Evolutionary conservation across 2,113 vertebrate genomes (phyloP).

Genomic region (Lichenostomus cassidix): DNA sequence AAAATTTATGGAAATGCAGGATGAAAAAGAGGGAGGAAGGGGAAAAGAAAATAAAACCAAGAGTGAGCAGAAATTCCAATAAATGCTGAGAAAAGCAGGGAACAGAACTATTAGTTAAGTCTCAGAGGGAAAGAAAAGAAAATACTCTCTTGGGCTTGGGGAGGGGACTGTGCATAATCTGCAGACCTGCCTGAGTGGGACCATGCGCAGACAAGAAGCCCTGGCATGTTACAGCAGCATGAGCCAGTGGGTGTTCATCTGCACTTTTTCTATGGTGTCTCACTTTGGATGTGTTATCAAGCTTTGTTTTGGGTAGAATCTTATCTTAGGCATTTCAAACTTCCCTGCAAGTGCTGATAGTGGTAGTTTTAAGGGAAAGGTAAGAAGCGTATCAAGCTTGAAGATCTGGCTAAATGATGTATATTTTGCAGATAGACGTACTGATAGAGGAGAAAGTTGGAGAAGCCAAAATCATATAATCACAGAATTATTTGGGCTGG

Average conservation of each 20-base stretch:
- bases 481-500: not conserved
- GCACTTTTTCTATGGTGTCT: not conserved
- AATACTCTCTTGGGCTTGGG: not conserved
- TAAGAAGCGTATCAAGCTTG: not conserved
- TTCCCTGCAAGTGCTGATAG: not conserved
- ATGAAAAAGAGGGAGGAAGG: not conserved
- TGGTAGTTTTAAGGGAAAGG: not conserved
- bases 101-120: not conserved
- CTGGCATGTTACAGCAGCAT: rapidly evolving
- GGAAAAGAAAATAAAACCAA: not conserved
- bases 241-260: not conserved
- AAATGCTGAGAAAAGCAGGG: not conserved
- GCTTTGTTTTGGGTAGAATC: not conserved
- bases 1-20: not conserved
- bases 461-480: not conserved
- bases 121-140: not conserved
- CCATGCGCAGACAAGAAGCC: rapidly evolving
- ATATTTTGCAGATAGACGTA: not conserved
- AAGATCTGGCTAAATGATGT: not conserved
- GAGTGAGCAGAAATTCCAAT: not conserved
- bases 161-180: not conserved
- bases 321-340: not conserved
- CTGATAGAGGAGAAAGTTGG: not conserved
- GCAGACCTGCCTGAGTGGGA: not conserved
- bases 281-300: not conserved